phyloP scores from a whole-genome alignment of 2,888 invertebrate species.

The Keiferia lycopersicella region DNA sequence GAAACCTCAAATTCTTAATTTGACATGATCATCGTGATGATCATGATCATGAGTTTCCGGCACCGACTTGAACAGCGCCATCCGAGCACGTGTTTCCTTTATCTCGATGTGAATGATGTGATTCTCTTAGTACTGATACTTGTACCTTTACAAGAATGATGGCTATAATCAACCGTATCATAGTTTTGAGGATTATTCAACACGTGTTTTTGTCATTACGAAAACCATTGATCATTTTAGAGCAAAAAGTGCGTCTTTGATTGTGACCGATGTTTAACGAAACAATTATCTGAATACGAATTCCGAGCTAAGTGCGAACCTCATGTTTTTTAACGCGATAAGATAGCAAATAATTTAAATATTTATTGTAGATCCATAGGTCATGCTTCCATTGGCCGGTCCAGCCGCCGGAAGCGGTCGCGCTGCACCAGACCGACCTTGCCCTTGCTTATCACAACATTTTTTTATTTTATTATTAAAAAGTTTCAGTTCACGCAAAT shows the following conservation, averaged over 20 bases:
- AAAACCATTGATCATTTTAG: not conserved
- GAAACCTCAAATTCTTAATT: too few relatives aligned
- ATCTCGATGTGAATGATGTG: conserved; percentile 5
- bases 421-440: conserved; percentile 46
- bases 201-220: not conserved
- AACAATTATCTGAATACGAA: not conserved
- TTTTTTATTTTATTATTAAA: conserved; percentile 44
- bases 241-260: not conserved
- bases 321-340: not conserved
- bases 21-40: too few relatives aligned
- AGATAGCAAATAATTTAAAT: not conserved
- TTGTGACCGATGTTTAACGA: not conserved
- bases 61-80: not conserved
- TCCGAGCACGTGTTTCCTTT: conserved; percentile 14
- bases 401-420: not conserved
- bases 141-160: conserved; percentile 11
- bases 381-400: not conserved
- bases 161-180: not conserved
- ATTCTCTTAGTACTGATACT: not conserved
- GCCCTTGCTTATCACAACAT: conserved; percentile 57
- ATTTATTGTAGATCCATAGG: not conserved
- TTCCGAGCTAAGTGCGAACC: not conserved
- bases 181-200: not conserved
- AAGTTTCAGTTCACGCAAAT: conserved; percentile 41
- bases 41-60: not conserved